A percentile compares a stretch with the other conserved stretches of the same genome.
phyloP scores from a whole-genome alignment of 2,888 invertebrate species.

The Gymnocheta viridis region DNA sequence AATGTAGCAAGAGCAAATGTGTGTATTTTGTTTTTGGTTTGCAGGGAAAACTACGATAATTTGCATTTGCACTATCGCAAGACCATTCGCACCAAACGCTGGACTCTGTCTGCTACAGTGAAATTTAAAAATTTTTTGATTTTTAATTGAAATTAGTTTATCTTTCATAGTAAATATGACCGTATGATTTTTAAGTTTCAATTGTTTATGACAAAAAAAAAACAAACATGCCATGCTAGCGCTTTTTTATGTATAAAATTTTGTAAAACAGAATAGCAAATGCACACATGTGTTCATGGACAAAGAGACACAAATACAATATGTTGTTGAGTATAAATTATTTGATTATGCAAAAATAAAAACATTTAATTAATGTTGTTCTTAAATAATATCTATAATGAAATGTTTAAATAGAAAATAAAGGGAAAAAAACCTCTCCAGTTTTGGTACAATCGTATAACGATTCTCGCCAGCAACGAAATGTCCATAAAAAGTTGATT shows the following conservation, averaged over 20 bases:
- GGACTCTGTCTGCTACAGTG: too few relatives aligned
- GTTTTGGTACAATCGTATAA: conserved; percentile 90
- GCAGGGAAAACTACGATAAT: too few relatives aligned
- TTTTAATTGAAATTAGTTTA: too few relatives aligned
- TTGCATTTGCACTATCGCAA: too few relatives aligned
- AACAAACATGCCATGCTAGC: conserved; percentile 29
- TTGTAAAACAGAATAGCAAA: conserved; percentile 26
- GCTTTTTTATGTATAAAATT: neutral
- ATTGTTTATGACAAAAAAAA: neutral
- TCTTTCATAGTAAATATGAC: conserved; percentile 24
- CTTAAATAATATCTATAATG: neutral
- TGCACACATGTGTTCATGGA: conserved; percentile 34
- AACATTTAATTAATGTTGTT: conserved; percentile 19
- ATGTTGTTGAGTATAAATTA: conserved; percentile 34
- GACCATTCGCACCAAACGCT: too few relatives aligned
- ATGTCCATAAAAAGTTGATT: conserved; percentile 98
- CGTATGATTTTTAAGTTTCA: conserved; percentile 17
- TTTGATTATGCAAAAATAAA: conserved; percentile 13
- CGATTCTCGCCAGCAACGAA: conserved; percentile 99
- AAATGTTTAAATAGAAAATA: conserved; percentile 35
- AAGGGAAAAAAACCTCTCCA: conserved; percentile 85
- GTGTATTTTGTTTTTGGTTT: too few relatives aligned
- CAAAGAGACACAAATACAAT: conserved; percentile 25
- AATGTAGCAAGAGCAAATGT: too few relatives aligned
- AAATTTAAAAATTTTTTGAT: too few relatives aligned